Evolutionary conservation across 2,888 invertebrate genomes (phyloP).

Genomic region (Ophonus ardosiacus): DNA sequence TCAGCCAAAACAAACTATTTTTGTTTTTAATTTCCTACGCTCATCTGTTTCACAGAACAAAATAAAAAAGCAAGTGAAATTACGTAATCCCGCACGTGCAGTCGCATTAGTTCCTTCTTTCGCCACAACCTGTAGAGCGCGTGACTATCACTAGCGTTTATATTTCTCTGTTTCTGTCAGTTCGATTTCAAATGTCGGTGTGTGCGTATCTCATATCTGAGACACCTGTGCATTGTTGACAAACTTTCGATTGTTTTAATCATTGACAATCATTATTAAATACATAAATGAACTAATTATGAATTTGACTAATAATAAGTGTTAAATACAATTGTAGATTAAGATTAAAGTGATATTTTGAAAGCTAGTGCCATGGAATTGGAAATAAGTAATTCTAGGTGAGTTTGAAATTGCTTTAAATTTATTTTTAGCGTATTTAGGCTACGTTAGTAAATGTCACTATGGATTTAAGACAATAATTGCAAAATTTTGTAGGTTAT

Average conservation of each 20-base stretch:
- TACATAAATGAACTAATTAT: not conserved
- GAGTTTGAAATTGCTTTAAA: not conserved
- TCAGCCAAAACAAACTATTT: no score
- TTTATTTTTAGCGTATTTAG: not conserved
- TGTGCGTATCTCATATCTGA: not conserved
- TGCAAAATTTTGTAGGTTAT: not conserved
- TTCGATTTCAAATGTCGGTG: conserved; percentile 18
- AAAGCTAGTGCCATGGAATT: conserved; percentile 32
- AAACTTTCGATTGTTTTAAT: conserved; percentile 11
- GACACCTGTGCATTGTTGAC: conserved; percentile 1
- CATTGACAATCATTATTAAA: conserved; percentile 9
- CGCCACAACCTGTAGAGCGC: not conserved
- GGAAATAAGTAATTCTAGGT: conserved; percentile 55
- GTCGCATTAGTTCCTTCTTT: conserved; percentile 4
- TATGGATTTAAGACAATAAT: not conserved
- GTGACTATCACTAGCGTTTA: not conserved
- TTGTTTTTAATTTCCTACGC: no score
- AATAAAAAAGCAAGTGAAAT: conserved; percentile 17
- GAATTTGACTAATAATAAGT: not conserved
- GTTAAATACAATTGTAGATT: conserved; percentile 14
- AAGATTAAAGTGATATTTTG: conserved; percentile 4
- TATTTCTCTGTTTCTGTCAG: conserved; percentile 32
- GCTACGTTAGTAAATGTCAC: not conserved
- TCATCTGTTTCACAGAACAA: not conserved
- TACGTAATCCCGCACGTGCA: conserved; percentile 29